Evolutionary conservation across 2,888 invertebrate species (phyloP).

Genomic region (Drosophila heteroneura): DNA sequence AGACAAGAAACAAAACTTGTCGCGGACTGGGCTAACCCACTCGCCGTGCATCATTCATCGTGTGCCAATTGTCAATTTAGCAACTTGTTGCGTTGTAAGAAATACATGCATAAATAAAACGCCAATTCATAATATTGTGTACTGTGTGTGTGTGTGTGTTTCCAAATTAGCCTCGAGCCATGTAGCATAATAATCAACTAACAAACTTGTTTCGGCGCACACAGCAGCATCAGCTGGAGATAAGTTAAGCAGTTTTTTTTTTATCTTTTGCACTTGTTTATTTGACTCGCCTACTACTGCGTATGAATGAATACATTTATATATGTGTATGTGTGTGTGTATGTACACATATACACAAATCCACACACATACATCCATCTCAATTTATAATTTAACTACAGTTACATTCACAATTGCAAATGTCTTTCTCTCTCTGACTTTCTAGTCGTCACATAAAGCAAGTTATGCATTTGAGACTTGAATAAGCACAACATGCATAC

Average conservation of each 20-base stretch:
- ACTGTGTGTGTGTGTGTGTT: constrained; percentile 39
- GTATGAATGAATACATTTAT: constrained; percentile 3
- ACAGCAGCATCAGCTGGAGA: constrained; percentile 39
- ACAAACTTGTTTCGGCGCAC: constrained; percentile 52
- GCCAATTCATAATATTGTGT: constrained; percentile 42
- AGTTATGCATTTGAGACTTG: background rate
- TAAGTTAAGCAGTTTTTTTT: constrained; percentile 40
- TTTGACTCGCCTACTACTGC: constrained; percentile 29
- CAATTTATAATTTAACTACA: constrained; percentile 30
- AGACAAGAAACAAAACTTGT: constrained; percentile 1
- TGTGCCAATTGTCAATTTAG: constrained; percentile 33
- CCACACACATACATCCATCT: constrained; percentile 8
- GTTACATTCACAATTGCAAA: constrained; percentile 23
- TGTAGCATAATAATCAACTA: constrained; percentile 47
- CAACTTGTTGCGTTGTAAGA: constrained; percentile 35
- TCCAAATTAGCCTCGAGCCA: constrained; percentile 56
- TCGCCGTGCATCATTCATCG: constrained; percentile 27
- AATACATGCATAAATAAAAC: constrained; percentile 15
- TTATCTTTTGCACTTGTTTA: constrained; percentile 53
- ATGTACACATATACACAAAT: background rate
- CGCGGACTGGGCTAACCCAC: background rate
- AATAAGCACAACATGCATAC: background rate
- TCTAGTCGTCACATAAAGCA: constrained; percentile 19
- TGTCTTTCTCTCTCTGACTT: constrained; percentile 18
- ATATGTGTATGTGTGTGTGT: constrained; percentile 8